Evolutionary conservation across 35 echinoderm and acorn worm species (phyloP).

Genomic region (Lytechinus pictus): DNA sequence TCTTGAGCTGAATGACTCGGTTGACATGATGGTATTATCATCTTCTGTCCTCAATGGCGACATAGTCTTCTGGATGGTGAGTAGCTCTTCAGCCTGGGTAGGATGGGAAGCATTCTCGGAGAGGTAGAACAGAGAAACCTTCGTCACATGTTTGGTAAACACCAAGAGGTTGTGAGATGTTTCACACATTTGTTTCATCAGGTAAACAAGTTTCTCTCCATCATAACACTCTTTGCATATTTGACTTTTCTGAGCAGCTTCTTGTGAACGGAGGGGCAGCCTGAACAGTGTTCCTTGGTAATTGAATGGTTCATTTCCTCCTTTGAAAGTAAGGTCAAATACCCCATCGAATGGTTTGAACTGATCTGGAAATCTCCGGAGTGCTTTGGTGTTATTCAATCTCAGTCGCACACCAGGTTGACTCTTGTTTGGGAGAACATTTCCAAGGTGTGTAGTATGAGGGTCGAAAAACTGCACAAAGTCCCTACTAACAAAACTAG

Average conservation of each 20-base stretch:
- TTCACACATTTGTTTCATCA: slow-evolving; percentile 50
- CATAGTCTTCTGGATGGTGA: background rate
- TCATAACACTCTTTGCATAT: slow-evolving; percentile 45
- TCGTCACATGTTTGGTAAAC: slow-evolving; percentile 82
- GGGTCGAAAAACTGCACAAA: slow-evolving; percentile 81
- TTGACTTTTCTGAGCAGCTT: slow-evolving; percentile 34
- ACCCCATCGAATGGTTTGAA: slow-evolving; percentile 76
- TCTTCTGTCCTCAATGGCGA: background rate
- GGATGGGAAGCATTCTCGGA: background rate
- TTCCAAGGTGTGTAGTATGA: slow-evolving; percentile 58
- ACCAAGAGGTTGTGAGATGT: slow-evolving; percentile 63
- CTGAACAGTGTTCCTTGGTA: slow-evolving; percentile 80
- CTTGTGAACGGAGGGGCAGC: slow-evolving; percentile 65
- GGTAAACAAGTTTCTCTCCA: background rate
- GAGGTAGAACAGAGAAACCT: slow-evolving; percentile 63
- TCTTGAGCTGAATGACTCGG: background rate
- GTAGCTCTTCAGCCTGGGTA: background rate
- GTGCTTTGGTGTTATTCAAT: background rate
- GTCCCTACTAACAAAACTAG: slow-evolving; percentile 73
- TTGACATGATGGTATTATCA: background rate
- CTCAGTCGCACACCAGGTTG: slow-evolving; percentile 67
- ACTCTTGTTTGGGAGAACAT: background rate
- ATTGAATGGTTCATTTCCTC: background rate
- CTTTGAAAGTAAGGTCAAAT: slow-evolving; percentile 69
- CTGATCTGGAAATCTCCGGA: slow-evolving; percentile 68